phyloP scores from a whole-genome alignment of 2,888 invertebrate species.

The Tyria jacobaeae region DNA sequence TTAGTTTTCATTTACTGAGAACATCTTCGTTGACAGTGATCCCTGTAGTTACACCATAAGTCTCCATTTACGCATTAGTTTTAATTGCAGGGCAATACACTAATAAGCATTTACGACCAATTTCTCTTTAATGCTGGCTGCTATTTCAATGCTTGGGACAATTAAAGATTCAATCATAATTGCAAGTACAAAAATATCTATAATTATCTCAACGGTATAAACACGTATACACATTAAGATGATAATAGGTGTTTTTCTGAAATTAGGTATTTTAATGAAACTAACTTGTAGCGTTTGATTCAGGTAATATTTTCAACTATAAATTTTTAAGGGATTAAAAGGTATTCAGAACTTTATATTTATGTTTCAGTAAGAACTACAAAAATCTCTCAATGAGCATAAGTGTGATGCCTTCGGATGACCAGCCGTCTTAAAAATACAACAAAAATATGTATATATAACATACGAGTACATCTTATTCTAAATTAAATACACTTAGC shows the following conservation, averaged over 20 bases:
- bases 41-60: slow-evolving; percentile 17
- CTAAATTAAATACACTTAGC: no score
- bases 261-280: no score
- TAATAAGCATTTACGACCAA: background rate
- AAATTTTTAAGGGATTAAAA: background rate
- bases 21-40: slow-evolving; percentile 35
- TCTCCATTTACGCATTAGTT: slow-evolving; percentile 15
- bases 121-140: background rate
- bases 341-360: background rate
- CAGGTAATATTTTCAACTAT: background rate
- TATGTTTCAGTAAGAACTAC: no score
- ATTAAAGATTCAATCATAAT: background rate
- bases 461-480: no score
- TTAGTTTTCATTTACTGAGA: slow-evolving; percentile 44
- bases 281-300: no score
- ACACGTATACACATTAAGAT: no score
- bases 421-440: no score
- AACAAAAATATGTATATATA: no score
- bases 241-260: no score
- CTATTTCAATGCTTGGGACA: background rate
- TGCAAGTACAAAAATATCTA: background rate
- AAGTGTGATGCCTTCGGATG: no score
- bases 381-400: no score
- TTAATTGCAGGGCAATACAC: background rate
- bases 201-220: no score